Evolutionary conservation across 2,888 invertebrate genomes (phyloP), one percentile per base, ranked within the genome.

Genomic region (Ligdia adustata): DNA sequence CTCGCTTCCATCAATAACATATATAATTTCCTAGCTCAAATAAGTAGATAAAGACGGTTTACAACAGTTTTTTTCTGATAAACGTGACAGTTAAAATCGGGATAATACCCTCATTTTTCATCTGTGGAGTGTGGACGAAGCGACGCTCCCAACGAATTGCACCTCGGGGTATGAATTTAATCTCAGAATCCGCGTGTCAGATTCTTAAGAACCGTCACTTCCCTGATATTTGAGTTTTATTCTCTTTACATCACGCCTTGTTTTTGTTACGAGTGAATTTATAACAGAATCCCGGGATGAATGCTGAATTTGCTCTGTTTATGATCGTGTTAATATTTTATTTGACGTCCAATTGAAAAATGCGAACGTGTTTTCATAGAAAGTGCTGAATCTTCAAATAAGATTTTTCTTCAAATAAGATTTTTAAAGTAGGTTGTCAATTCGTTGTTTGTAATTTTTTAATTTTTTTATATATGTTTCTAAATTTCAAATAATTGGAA

Each of bases 151-250:
- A 76, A 77, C 75, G 79, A 83, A 86, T 82, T 77, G 79, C 76
- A 80, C 89, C 88, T 80, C 80, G 66, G 87, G 87, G 85, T 77
- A 85, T 83, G 84, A 86, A 86, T 88, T 88, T 89, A 89, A 89
- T 89, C 89, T 87, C 75, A 71, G 82, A 73, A 81, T 83, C 75
- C 73, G 78, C 74, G 75, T 79, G 80, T 82, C 84, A 79, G 79
- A 74, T 78, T 80, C 79, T 78, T 81, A 83, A 85, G 79, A 82
- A 80, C 68, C 70, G 74, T 80, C 79, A 77, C 73, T 77, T 75
- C 61, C 65, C 48, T 55, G 65, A 69, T 67, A 72, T 75, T 72
- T 64, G 62, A 58, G 65, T 70, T 69, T 67, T 62, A 64, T 66
- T 65, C 69, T 52, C 68, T 65, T 67, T 68, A 62, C 66, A 63